Percentiles rank a stretch among this genome's conserved stretches.
Conservation (phyloP, 2,113 vertebrate species). For the Ariopsis seemanni region DNA sequence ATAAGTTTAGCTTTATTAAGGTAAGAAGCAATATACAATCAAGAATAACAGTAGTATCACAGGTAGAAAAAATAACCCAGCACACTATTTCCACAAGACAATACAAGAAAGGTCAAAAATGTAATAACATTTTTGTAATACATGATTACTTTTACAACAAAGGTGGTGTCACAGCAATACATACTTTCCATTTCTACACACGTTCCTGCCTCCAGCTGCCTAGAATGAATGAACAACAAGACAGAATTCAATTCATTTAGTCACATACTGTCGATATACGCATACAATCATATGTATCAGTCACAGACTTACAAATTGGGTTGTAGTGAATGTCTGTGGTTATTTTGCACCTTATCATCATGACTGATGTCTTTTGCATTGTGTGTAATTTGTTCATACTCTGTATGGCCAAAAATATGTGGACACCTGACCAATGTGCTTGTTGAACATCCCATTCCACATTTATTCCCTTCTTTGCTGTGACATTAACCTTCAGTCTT, state of each 20-base stretch:
- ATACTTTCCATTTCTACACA: no score
- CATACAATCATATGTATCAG: not conserved
- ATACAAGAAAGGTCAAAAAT: not conserved
- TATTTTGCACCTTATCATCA: not conserved
- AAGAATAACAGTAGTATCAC: not conserved
- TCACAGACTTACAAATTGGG: not conserved
- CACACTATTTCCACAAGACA: not conserved
- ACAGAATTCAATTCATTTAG: not conserved
- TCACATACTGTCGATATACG: not conserved
- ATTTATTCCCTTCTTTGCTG: no score
- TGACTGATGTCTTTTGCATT: not conserved
- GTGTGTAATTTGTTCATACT: not conserved
- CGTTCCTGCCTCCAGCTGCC: not conserved
- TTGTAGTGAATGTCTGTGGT: not conserved
- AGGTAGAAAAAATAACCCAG: not conserved
- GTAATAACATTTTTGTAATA: no score
- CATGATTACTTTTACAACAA: not conserved
- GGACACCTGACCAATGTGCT: no score
- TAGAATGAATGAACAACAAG: not conserved
- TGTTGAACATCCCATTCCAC: no score
- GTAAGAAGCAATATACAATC: not conserved
- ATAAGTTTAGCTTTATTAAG: not conserved
- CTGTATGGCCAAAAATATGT: not conserved
- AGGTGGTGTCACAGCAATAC: not conserved
- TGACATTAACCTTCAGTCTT: no score